Evolutionary conservation across 2,797 vertebrate genomes (phyloP).

Genomic region (Kryptolebias ocellatus): DNA sequence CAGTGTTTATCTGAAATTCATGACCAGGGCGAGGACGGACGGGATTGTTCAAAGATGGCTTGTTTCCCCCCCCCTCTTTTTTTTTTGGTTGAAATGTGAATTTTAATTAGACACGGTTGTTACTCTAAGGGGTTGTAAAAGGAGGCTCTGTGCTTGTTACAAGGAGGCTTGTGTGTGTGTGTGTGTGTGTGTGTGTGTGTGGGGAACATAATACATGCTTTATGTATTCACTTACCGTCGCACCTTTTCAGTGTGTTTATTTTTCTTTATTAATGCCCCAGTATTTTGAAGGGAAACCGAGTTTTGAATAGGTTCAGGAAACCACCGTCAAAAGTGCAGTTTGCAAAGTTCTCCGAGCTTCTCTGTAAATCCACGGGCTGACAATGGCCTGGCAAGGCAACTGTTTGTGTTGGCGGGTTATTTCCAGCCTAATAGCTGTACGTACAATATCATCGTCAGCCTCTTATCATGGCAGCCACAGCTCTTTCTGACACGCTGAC

Average conservation of each 20-base stretch:
- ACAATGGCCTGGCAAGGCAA: constrained; percentile 73
- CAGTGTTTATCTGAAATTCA: constrained; percentile 77
- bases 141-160: constrained; percentile 72
- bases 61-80: constrained; percentile 45
- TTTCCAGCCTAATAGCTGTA: constrained; percentile 94
- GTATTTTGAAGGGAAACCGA: constrained; percentile 68
- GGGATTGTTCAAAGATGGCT: constrained; percentile 74
- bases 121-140: constrained; percentile 74
- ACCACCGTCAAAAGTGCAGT: constrained; percentile 62
- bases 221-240: constrained; percentile 68
- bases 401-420: constrained; percentile 93
- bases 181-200: constrained; percentile 33
- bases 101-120: constrained; percentile 81
- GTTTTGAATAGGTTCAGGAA: constrained; percentile 69
- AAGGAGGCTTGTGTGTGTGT: constrained; percentile 51
- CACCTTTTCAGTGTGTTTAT: constrained; percentile 69
- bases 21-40: constrained; percentile 67
- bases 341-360: constrained; percentile 68
- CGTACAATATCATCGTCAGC: constrained; percentile 93
- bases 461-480: constrained; percentile 91
- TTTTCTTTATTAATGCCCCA: constrained; percentile 69
- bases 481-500: constrained; percentile 90
- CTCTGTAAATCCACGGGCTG: constrained; percentile 70
- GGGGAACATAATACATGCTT: constrained; percentile 38
- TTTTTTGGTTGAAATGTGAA: constrained; percentile 77